Percentiles rank a stretch among this genome's conserved stretches.
phyloP scores from a whole-genome alignment of 2,888 invertebrate genomes.

The Chymomyza amoena region DNA sequence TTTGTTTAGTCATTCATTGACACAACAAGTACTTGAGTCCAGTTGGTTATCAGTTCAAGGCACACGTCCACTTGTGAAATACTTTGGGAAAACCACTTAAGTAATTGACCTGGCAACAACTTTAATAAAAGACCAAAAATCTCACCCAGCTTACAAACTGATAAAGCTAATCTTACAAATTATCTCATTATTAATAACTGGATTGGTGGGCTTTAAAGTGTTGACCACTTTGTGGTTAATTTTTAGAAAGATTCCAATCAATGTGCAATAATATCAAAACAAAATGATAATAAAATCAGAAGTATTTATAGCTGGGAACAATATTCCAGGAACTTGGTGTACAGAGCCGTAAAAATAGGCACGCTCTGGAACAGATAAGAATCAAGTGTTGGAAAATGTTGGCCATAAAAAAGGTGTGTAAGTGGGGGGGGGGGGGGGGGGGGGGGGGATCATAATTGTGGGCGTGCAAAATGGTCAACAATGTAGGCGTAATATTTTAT shows the following conservation, averaged over 20 bases:
- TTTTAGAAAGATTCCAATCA: neutral
- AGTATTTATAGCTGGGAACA: neutral
- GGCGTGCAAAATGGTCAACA: neutral
- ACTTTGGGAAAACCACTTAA: neutral
- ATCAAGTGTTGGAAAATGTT: neutral
- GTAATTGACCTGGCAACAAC: neutral
- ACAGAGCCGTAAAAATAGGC: neutral
- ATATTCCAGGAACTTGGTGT: neutral
- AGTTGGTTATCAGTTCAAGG: neutral
- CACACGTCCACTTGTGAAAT: neutral
- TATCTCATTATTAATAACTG: slow-evolving; percentile 26
- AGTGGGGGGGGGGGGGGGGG: too few relatives aligned
- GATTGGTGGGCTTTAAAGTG: slow-evolving; percentile 7
- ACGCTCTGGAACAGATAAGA: neutral
- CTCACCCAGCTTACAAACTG: slow-evolving; percentile 1
- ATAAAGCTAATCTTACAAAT: slow-evolving; percentile 39
- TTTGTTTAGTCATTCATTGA: neutral
- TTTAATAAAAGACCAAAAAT: slow-evolving; percentile 2
- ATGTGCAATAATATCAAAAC: neutral
- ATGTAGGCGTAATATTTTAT: neutral
- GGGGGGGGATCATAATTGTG: too few relatives aligned
- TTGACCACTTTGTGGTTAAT: neutral
- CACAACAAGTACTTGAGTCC: neutral
- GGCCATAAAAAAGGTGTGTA: neutral
- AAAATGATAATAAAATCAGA: neutral